Percentiles rank a stretch among this genome's conserved stretches.
Conservation (phyloP, 1,140 invertebrate genomes). For the Aplysia californica region DNA sequence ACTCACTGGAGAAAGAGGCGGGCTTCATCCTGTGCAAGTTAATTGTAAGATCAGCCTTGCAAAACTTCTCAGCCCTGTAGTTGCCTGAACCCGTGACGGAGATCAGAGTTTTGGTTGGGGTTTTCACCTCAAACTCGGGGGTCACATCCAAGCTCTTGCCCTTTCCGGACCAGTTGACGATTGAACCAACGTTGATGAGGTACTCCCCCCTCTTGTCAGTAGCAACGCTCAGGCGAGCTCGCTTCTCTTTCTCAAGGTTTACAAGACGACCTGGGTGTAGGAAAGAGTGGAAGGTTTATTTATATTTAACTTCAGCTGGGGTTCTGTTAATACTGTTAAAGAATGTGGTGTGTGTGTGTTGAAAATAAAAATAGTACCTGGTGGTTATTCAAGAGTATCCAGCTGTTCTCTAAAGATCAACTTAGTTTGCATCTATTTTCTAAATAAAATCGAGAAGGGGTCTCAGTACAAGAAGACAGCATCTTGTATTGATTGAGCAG, state of each 20-base stretch:
- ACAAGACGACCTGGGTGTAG: not conserved
- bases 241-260: slow-evolving; percentile 38
- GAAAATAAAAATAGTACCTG: no score
- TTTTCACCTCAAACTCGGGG: not conserved
- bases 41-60: not conserved
- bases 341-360: no score
- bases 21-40: not conserved
- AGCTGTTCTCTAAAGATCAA: no score
- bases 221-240: slow-evolving; percentile 26
- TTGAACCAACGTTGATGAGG: slow-evolving; percentile 31
- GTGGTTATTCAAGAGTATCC: no score
- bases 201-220: slow-evolving; percentile 39
- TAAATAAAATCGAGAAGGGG: no score
- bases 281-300: no score
- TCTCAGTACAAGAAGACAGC: no score
- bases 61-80: not conserved
- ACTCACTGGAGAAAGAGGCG: not conserved
- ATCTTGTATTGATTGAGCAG: no score
- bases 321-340: no score
- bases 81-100: not conserved
- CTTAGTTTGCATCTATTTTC: no score
- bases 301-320: no score
- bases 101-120: not conserved
- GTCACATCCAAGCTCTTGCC: not conserved
- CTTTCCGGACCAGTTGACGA: not conserved